Percentiles rank a stretch among this genome's conserved stretches.
phyloP scores from a whole-genome alignment of 2,113 vertebrate genomes.

The Sylvietta virens region DNA sequence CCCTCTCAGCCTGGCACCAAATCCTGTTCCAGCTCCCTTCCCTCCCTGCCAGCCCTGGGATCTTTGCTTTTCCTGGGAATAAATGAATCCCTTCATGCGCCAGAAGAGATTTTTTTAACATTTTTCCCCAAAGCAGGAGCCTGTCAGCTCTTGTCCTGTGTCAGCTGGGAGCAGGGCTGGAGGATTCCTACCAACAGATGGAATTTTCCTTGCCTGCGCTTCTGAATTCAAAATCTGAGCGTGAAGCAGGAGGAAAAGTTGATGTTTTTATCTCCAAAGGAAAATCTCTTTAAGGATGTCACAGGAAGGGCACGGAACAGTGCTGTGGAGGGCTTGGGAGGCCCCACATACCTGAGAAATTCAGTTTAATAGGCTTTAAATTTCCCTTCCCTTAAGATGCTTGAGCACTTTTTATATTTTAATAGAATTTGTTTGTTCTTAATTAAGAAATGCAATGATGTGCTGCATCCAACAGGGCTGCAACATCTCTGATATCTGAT shows the following conservation, averaged over 20 bases:
- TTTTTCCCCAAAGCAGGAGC: background rate
- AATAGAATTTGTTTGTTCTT: background rate
- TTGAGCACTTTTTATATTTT: background rate
- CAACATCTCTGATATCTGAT: too few species aligned
- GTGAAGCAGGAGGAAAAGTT: background rate
- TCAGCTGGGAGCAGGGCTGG: background rate
- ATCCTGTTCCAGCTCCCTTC: background rate
- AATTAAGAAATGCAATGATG: background rate
- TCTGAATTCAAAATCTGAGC: slow-evolving; percentile 6
- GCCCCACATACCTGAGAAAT: background rate
- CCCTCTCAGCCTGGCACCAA: background rate
- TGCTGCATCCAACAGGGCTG: background rate
- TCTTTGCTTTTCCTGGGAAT: background rate
- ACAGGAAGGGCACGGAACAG: background rate
- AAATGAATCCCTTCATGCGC: background rate
- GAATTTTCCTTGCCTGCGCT: slow-evolving; percentile 27
- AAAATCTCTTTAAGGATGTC: background rate
- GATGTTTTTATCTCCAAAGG: background rate
- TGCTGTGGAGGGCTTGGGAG: background rate
- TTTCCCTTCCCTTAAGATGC: background rate
- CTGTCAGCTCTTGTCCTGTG: background rate
- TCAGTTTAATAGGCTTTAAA: background rate
- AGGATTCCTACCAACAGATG: slow-evolving; percentile 8
- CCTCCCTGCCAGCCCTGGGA: background rate
- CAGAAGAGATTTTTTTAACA: background rate